phyloP scores from a whole-genome alignment of 1,140 invertebrate genomes.

The Tenebrio molitor region DNA sequence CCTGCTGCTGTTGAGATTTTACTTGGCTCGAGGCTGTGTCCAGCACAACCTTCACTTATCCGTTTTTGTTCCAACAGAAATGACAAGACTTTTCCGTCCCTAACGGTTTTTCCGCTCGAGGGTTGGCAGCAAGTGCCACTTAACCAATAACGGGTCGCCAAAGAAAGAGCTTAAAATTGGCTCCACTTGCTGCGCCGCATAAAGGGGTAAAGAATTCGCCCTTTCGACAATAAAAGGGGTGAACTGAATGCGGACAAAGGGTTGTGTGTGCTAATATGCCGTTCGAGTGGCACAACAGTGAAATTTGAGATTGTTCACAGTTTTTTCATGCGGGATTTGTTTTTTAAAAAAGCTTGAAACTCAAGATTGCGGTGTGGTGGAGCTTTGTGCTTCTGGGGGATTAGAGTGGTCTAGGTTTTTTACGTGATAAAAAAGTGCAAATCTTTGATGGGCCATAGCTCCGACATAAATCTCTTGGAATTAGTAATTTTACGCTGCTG shows the following conservation, averaged over 20 bases:
- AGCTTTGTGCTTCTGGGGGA: neutral
- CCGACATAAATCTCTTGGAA: no score
- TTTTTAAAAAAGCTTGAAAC: slow-evolving; percentile 30
- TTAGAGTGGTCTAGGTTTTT: slow-evolving; percentile 3
- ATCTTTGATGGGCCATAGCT: no score
- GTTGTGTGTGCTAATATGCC: slow-evolving; percentile 32
- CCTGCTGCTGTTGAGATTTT: slow-evolving; percentile 27
- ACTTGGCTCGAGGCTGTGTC: neutral
- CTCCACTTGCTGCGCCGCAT: slow-evolving; percentile 24
- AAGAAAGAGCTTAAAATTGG: slow-evolving; percentile 27
- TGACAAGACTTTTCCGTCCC: no score
- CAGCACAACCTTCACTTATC: no score
- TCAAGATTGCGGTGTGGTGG: neutral
- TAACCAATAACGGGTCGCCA: slow-evolving; percentile 1
- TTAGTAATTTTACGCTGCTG: no score
- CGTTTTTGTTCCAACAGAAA: no score
- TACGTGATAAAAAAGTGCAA: neutral
- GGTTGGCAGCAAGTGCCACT: slow-evolving; percentile 26
- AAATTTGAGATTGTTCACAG: slow-evolving; percentile 24
- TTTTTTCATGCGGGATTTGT: neutral
- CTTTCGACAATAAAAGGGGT: slow-evolving; percentile 15
- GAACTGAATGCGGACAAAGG: slow-evolving; percentile 25
- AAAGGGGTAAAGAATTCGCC: slow-evolving; percentile 19
- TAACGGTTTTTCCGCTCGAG: slow-evolving; percentile 15
- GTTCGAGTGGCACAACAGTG: slow-evolving; percentile 30